These are phyloP conservation scores for Rousettus leschenaultii DNA, from an alignment of 2,113 vertebrate species.

Conservation along the genomic window DNA sequence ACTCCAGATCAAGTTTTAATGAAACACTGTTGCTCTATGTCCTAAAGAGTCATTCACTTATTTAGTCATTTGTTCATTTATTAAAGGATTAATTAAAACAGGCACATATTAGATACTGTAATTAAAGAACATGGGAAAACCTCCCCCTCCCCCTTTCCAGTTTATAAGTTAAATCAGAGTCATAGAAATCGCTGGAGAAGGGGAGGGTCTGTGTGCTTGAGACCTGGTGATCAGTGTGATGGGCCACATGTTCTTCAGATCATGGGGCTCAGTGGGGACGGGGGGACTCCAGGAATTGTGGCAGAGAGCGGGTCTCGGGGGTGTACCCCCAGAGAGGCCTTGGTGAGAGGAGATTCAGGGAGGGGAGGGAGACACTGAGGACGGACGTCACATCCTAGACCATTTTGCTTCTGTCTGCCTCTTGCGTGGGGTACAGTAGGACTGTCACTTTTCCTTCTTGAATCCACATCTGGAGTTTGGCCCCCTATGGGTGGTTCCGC, in stretches of 20 bases:
- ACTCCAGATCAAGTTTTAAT: conserved; percentile 1
- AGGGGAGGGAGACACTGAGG: neutral
- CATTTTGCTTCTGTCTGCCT: neutral
- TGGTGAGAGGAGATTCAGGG: neutral
- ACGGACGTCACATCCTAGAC: neutral
- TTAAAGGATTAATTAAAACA: conserved; percentile 60
- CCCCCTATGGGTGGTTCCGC: neutral
- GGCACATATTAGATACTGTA: neutral
- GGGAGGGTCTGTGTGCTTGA: neutral
- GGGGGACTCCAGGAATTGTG: neutral
- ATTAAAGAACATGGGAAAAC: neutral
- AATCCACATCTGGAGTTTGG: neutral
- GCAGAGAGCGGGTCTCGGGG: neutral
- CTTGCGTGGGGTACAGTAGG: neutral
- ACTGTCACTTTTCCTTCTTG: neutral
- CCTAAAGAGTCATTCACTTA: neutral
- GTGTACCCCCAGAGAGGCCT: neutral
- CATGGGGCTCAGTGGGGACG: neutral
- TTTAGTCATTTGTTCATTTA: neutral
- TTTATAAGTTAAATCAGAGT: neutral
- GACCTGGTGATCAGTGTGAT: neutral
- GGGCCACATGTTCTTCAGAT: too few species aligned
- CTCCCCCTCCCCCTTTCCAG: neutral
- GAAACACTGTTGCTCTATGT: neutral
- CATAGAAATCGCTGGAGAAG: neutral